Conservation (phyloP, 2,888 invertebrate species). For the Gortyna flavago region DNA sequence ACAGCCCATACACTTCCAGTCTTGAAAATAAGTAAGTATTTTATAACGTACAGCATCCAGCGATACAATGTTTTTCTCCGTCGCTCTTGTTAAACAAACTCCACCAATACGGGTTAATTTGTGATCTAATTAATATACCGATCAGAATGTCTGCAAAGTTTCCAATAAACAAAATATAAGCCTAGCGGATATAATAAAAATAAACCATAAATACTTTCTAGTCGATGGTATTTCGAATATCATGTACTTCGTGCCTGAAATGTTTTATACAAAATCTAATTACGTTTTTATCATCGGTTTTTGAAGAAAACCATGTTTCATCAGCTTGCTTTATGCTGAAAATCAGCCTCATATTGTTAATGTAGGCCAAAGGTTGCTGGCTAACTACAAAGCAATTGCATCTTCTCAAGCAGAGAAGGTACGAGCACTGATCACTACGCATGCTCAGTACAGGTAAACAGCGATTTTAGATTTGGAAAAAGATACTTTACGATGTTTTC, state of each 20-base stretch:
- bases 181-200: constrained; percentile 53
- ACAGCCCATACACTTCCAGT: background rate
- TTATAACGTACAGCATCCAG: constrained; percentile 22
- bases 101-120: constrained; percentile 33
- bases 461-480: background rate
- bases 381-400: background rate
- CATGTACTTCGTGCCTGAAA: constrained; percentile 34
- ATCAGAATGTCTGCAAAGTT: constrained; percentile 32
- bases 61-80: constrained; percentile 40
- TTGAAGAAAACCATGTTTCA: constrained; percentile 39
- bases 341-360: background rate
- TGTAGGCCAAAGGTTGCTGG: background rate
- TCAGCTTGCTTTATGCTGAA: background rate
- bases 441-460: background rate
- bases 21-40: constrained; percentile 33
- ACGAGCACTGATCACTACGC: background rate
- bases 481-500: too few species aligned
- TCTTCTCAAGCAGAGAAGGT: background rate
- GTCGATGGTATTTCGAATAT: constrained; percentile 51
- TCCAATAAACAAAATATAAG: constrained; percentile 45
- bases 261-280: constrained; percentile 42
- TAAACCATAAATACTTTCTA: constrained; percentile 47
- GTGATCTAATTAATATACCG: constrained; percentile 47
- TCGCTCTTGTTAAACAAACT: constrained; percentile 40
- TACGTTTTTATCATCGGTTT: constrained; percentile 16